Evolutionary conservation across 2,797 vertebrate species (phyloP).

Genomic region (Synaphobranchus kaupii): DNA sequence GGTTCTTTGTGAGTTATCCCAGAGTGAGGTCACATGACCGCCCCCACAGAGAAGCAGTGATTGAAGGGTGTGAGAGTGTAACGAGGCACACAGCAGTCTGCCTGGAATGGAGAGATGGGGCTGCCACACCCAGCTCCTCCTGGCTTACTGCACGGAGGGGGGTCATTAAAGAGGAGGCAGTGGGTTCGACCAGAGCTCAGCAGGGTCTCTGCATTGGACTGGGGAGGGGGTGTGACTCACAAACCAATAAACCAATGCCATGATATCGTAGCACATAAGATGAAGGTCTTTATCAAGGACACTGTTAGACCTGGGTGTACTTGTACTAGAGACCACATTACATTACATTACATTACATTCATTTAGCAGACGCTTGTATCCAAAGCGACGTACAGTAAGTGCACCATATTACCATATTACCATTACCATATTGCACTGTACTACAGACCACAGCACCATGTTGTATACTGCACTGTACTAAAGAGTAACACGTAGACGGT

Average conservation of each 20-base stretch:
- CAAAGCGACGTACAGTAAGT: too few relatives aligned
- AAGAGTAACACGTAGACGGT: too few relatives aligned
- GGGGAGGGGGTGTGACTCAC: background rate
- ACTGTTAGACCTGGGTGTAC: background rate
- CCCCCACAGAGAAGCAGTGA: background rate
- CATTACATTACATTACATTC: too few relatives aligned
- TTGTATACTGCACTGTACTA: background rate
- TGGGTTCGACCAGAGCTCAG: background rate
- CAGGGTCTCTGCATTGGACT: background rate
- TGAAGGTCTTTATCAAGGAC: background rate
- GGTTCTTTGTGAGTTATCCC: background rate
- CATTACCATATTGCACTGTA: background rate
- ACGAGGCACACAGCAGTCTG: background rate
- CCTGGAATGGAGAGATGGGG: background rate
- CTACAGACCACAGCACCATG: background rate
- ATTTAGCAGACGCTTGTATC: too few relatives aligned
- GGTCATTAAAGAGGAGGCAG: background rate
- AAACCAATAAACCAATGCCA: background rate
- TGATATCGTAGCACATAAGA: background rate
- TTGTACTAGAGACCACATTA: background rate
- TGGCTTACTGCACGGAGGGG: background rate
- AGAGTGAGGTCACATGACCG: background rate
- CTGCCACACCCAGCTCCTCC: background rate
- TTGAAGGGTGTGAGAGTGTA: background rate
- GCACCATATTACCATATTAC: too few relatives aligned